These are phyloP conservation scores for Epicampocera succincta DNA, from an alignment of 2,888 invertebrate species.

Conservation along the genomic window DNA sequence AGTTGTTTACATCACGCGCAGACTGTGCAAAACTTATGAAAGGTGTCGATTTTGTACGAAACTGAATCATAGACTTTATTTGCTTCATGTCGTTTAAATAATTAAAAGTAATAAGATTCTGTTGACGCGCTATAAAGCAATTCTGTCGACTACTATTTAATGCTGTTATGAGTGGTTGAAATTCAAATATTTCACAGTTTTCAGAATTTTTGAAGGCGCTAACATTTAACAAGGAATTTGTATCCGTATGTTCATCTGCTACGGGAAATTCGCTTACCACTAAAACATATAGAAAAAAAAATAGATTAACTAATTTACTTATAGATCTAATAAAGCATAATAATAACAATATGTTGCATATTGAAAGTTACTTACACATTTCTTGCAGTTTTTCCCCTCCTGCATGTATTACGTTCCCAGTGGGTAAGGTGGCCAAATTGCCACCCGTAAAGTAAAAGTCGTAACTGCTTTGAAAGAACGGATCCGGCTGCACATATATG, in stretches of 20 bases:
- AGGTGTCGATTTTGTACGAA: conserved; percentile 72
- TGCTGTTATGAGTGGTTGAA: conserved; percentile 70
- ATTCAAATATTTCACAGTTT: conserved; percentile 77
- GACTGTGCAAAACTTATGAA: conserved; percentile 77
- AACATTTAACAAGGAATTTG: background rate
- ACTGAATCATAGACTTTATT: conserved; percentile 56
- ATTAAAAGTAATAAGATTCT: conserved; percentile 74
- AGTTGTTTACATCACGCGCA: conserved; percentile 57
- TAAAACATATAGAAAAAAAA: too few species aligned
- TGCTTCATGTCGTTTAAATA: conserved; percentile 61
- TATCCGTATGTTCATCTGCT: background rate
- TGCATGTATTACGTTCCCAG: conserved; percentile 73
- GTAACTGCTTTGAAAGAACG: conserved; percentile 76
- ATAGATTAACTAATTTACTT: background rate
- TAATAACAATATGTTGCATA: too few species aligned
- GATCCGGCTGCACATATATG: conserved; percentile 73
- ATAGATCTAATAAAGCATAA: too few species aligned
- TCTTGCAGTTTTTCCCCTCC: conserved; percentile 72
- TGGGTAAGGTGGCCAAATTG: conserved; percentile 73
- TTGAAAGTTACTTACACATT: conserved; percentile 69
- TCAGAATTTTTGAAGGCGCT: background rate
- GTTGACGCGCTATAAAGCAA: conserved; percentile 73
- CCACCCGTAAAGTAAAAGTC: conserved; percentile 80
- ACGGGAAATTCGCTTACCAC: conserved; percentile 57
- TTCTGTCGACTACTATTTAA: conserved; percentile 66